phyloP scores from a whole-genome alignment of 2,797 vertebrate species.

The Bradypodion ventrale region DNA sequence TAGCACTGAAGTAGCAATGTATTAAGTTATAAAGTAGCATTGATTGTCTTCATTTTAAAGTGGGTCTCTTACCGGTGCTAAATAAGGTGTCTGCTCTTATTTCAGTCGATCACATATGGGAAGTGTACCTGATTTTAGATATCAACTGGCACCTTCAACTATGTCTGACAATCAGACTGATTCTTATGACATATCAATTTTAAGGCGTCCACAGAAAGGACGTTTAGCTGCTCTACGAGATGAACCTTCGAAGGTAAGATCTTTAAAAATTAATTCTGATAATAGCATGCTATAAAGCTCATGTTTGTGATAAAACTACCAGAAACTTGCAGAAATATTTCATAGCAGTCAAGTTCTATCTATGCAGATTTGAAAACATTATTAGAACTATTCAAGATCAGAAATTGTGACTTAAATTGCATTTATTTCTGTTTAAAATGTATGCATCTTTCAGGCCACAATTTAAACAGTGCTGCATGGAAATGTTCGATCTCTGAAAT shows the following conservation, averaged over 20 bases:
- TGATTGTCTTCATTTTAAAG: neutral
- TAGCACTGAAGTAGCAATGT: neutral
- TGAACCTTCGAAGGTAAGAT: constrained; percentile 90
- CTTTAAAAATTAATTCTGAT: neutral
- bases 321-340: neutral
- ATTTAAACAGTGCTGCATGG: neutral
- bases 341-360: neutral
- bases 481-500: neutral
- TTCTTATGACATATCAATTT: constrained; percentile 84
- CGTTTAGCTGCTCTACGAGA: constrained; percentile 89
- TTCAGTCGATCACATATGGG: constrained; percentile 84
- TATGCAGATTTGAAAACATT: neutral
- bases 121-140: constrained; percentile 92
- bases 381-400: too few relatives aligned
- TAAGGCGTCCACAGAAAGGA: constrained; percentile 92
- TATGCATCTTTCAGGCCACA: neutral
- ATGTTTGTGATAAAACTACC: accelerated
- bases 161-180: constrained; percentile 86
- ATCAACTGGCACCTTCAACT: constrained; percentile 83
- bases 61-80: neutral
- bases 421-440: neutral
- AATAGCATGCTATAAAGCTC: neutral
- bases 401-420: neutral
- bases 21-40: neutral
- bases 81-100: constrained; percentile 3